Evolutionary conservation across 2,113 vertebrate species (phyloP), one percentile per base, ranked within the genome.

Genomic region (Phalacrocorax pelagicus): DNA sequence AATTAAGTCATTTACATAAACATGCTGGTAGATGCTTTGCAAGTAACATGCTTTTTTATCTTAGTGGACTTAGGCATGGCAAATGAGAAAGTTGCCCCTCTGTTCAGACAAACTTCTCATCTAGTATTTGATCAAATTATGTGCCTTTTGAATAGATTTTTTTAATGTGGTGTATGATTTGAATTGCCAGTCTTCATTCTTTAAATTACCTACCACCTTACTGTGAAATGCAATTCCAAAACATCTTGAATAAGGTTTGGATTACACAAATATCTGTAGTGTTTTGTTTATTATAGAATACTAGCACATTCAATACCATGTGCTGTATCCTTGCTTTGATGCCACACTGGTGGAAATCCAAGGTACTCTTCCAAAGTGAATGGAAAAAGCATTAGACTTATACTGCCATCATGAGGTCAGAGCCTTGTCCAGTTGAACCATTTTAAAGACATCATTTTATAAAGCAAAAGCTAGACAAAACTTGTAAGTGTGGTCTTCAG

Each of bases 221-320:
- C 18, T 14, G 27, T 15, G 36, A 77, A 66, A 66, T 15, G 27
- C 4, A 5, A 17, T 6, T 16, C 10, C 13, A n/a, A 36, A 86
- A 67, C 6, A 9, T 59, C 21, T 54, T 49, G 46, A 15, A 5
- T 1, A 23, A 21, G 19, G 51, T 91, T 63, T 10, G 72, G 27
- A 24, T 55, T 46, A 51, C 7, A 77, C 17, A 42, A 26, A 30
- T 18, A 42, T 10, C 40, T 55, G 24, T 24, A 49, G 32, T 18
- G 51, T 22, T 65, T 71, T 66, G 12, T 21, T 67, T n/a, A 4
- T 13, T 30, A 10, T 7, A 49, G 18, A 71, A 4, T 2, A 44
- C 19, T 30, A 6, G 21, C 30, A 10, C 21, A 0, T 12, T 18
- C 47, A 12, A 0, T 34, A 26, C 21, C 30, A 15, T 9, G 36